phyloP scores from a whole-genome alignment of 2,113 vertebrate genomes.

The Edolisoma coerulescens region DNA sequence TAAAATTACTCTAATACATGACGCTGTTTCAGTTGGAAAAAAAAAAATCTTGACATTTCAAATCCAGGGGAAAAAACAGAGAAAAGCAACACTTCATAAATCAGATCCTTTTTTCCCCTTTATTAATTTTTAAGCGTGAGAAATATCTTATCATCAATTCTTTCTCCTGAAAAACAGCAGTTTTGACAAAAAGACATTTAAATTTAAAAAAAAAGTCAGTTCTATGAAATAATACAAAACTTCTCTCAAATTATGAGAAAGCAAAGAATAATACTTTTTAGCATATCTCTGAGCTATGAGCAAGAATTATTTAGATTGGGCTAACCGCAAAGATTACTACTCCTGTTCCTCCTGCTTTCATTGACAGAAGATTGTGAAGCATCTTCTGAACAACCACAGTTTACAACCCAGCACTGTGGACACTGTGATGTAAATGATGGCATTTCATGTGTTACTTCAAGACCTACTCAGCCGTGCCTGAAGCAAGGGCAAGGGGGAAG shows the following conservation, averaged over 20 bases:
- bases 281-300: background rate
- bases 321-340: background rate
- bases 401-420: background rate
- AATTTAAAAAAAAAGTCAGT: background rate
- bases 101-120: fast-evolving
- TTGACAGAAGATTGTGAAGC: background rate
- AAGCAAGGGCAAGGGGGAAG: background rate
- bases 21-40: background rate
- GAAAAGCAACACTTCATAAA: background rate
- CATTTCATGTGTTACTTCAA: background rate
- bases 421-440: background rate
- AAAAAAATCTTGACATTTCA: background rate
- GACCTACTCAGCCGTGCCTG: background rate
- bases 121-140: background rate
- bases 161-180: background rate
- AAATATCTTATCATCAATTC: background rate
- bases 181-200: background rate
- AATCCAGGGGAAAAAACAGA: background rate
- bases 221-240: background rate
- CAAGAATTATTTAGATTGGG: background rate
- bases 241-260: background rate
- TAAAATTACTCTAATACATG: background rate
- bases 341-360: background rate
- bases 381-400: background rate
- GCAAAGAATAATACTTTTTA: background rate